phyloP scores from a whole-genome alignment of 2,797 vertebrate species.

The Zalophus californianus region DNA sequence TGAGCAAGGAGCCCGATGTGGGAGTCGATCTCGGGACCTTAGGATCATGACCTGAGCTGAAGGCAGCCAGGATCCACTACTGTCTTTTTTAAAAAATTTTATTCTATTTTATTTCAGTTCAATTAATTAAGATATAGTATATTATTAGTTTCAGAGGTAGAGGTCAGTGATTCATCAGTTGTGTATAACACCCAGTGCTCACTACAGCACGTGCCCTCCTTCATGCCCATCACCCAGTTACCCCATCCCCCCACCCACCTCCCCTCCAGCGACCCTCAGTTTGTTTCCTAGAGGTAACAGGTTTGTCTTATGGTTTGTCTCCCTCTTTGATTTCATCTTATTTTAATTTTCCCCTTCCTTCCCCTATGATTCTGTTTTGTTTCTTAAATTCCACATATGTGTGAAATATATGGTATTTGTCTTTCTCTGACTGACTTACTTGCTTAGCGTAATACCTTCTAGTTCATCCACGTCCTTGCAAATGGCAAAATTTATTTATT shows the following conservation, averaged over 20 bases:
- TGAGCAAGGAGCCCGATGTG: too few relatives aligned
- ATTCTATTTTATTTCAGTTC: not conserved
- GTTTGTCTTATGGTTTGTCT: not conserved
- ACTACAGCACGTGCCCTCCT: rapidly evolving
- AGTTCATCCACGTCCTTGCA: not conserved
- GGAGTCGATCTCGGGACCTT: too few relatives aligned
- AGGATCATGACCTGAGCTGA: too few relatives aligned
- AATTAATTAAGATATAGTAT: not conserved
- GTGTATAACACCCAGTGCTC: not conserved
- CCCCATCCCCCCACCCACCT: too few relatives aligned
- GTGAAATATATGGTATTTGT: too few relatives aligned
- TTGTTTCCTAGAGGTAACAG: not conserved
- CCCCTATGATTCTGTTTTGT: not conserved
- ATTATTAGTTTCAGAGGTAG: not conserved
- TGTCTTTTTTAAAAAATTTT: not conserved
- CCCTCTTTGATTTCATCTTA: not conserved
- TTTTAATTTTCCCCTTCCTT: not conserved
- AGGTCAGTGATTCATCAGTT: not conserved
- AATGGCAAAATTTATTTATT: not conserved
- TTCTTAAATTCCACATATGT: not conserved
- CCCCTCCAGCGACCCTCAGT: not conserved
- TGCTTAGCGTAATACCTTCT: not conserved
- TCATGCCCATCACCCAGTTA: not conserved
- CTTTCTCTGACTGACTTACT: not conserved
- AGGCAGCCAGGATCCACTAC: too few relatives aligned